phyloP scores from a whole-genome alignment of 2,797 vertebrate species.

The Tragopan temminckii region DNA sequence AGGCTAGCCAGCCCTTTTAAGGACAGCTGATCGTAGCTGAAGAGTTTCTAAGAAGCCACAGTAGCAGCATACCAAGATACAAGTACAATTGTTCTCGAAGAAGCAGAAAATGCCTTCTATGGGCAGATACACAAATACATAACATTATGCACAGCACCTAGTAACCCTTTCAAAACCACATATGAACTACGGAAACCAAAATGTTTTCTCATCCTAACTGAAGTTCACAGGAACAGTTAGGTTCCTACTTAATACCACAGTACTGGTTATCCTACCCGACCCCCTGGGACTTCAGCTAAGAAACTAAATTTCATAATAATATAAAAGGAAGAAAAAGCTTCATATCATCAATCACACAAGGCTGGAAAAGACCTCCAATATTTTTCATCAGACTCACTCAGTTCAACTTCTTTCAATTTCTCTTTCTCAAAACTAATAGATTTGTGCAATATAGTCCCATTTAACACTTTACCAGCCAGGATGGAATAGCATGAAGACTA shows the following conservation, averaged over 20 bases:
- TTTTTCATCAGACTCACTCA: not conserved
- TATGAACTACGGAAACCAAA: not conserved
- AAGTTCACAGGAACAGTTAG: not conserved
- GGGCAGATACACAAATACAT: not conserved
- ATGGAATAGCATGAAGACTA: not conserved
- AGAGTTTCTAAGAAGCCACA: not conserved
- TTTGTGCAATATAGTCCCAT: not conserved
- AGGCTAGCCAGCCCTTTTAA: slow-evolving; percentile 6
- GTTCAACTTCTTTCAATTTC: not conserved
- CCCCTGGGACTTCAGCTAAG: not conserved
- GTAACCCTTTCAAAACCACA: not conserved
- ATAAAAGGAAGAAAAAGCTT: not conserved
- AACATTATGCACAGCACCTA: not conserved
- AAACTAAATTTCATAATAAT: not conserved
- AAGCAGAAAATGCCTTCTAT: not conserved
- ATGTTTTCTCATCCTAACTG: not conserved
- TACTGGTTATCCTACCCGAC: not conserved
- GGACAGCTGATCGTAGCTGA: not conserved
- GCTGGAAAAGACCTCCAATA: not conserved
- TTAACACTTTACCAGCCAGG: not conserved
- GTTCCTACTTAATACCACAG: not conserved
- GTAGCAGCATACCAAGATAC: not conserved
- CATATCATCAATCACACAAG: not conserved
- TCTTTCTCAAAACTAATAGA: not conserved
- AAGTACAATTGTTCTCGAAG: not conserved